These are phyloP conservation scores for Athrips mouffetella DNA, from an alignment of 2,888 invertebrate species.

Conservation along the genomic window DNA sequence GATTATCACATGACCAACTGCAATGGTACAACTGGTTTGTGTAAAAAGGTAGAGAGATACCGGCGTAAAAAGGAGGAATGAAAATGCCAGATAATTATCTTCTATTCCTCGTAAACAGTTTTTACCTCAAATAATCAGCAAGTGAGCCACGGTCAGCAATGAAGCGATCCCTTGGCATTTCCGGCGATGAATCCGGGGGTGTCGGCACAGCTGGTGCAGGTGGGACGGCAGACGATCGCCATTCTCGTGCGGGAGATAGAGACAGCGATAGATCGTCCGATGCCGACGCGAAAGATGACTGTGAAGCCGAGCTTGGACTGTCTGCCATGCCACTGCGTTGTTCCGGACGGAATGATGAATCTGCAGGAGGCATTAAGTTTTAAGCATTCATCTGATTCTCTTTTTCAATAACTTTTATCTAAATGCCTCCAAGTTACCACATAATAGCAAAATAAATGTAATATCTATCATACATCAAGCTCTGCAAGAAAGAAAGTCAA, in stretches of 20 bases:
- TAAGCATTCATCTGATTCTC: conserved; percentile 23
- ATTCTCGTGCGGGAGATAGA: conserved; percentile 13
- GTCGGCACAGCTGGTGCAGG: conserved; percentile 18
- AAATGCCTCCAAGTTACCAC: background rate
- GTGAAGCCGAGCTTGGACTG: conserved; percentile 22
- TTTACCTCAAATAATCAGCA: conserved; percentile 30
- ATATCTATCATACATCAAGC: too few relatives aligned
- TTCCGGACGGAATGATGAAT: conserved; percentile 20
- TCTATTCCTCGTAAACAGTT: background rate
- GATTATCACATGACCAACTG: too few relatives aligned
- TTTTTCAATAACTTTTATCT: background rate
- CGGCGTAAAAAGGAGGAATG: too few relatives aligned
- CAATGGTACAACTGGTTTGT: too few relatives aligned
- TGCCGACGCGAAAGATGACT: conserved; percentile 29
- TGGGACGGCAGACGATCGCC: conserved; percentile 21
- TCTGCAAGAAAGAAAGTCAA: too few relatives aligned
- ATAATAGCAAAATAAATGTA: conserved; percentile 7
- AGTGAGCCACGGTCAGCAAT: conserved; percentile 40
- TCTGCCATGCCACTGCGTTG: conserved; percentile 22
- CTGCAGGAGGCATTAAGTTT: conserved; percentile 8
- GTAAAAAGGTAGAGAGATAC: too few relatives aligned
- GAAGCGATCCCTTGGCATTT: conserved; percentile 35
- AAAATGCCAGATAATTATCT: too few relatives aligned
- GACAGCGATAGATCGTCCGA: conserved; percentile 21
- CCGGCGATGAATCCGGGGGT: conserved; percentile 23